A percentile compares a stretch with the other conserved stretches of the same genome.
Evolutionary conservation across 2,888 invertebrate species (phyloP).

Genomic region (Ariolimax columbianus): DNA sequence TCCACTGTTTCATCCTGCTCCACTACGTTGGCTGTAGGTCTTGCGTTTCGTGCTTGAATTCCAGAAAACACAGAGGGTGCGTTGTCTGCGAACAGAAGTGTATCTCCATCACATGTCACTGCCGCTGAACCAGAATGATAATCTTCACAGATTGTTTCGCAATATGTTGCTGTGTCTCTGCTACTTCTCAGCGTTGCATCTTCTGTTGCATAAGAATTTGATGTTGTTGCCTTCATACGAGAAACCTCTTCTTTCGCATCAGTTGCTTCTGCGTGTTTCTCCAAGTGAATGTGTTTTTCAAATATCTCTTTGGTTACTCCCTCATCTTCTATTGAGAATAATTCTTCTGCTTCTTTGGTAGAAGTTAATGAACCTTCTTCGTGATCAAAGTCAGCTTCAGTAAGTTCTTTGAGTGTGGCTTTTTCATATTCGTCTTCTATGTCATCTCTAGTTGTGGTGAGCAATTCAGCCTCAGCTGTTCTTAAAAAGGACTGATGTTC

Average conservation of each 20-base stretch:
- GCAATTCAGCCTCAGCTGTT: too few species aligned
- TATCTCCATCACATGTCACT: neutral
- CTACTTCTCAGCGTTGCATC: neutral
- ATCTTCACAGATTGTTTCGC: neutral
- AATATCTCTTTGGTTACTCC: neutral
- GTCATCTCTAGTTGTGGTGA: too few species aligned
- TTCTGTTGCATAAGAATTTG: neutral
- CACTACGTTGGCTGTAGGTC: neutral
- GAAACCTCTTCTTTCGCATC: neutral
- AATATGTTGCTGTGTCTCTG: neutral
- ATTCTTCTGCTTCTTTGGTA: neutral
- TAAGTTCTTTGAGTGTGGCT: neutral
- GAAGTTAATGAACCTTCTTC: neutral
- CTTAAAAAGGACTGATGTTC: too few species aligned
- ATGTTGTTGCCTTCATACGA: neutral
- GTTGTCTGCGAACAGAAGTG: neutral
- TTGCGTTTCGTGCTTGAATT: neutral
- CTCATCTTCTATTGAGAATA: neutral
- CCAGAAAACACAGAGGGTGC: too few species aligned
- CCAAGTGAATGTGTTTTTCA: neutral
- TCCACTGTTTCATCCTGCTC: neutral
- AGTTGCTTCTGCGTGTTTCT: neutral
- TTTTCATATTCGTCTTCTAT: too few species aligned
- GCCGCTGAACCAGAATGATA: neutral
- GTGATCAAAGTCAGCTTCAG: neutral